Evolutionary conservation across 2,888 invertebrate genomes (phyloP).

Genomic region (Ormyrus nitidulus): DNA sequence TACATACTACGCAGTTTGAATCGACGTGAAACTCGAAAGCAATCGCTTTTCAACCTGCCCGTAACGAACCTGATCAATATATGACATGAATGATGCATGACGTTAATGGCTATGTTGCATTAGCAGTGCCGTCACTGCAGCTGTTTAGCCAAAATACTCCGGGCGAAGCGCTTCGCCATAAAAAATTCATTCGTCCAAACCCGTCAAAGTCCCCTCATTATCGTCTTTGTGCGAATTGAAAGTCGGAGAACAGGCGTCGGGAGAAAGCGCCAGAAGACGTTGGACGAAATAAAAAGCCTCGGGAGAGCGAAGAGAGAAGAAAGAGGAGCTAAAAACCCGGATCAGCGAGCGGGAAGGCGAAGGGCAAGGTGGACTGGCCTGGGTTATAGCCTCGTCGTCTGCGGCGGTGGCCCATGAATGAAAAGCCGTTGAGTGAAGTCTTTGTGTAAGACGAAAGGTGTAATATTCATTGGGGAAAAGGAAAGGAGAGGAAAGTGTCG

Average conservation of each 20-base stretch:
- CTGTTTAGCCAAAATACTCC: background rate
- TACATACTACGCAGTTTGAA: too few species aligned
- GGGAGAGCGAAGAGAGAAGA: slow-evolving; percentile 4
- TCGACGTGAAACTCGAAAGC: too few species aligned
- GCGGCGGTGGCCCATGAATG: slow-evolving; percentile 20
- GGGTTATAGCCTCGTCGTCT: slow-evolving; percentile 34
- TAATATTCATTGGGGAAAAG: slow-evolving; percentile 47
- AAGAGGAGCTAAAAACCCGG: slow-evolving; percentile 59
- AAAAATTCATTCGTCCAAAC: slow-evolving; percentile 26
- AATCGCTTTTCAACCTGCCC: too few species aligned
- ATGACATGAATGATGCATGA: too few species aligned
- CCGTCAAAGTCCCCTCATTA: slow-evolving; percentile 42
- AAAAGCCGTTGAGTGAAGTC: slow-evolving; percentile 48
- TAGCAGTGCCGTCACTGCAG: too few species aligned
- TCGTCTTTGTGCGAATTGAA: slow-evolving; percentile 24
- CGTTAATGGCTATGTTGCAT: too few species aligned
- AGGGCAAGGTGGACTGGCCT: slow-evolving; percentile 62
- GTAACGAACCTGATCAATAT: too few species aligned
- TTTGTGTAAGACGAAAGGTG: slow-evolving; percentile 34
- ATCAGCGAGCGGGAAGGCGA: slow-evolving; percentile 53
- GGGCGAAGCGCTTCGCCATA: background rate
- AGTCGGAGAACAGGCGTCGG: slow-evolving; percentile 29
- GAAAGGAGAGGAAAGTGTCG: background rate
- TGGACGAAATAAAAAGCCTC: slow-evolving; percentile 9
- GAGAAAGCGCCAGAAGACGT: slow-evolving; percentile 17